A percentile compares a stretch with the other conserved stretches of the same genome.
phyloP scores from a whole-genome alignment of 2,797 vertebrate genomes.

The Cyclura pinguis region DNA sequence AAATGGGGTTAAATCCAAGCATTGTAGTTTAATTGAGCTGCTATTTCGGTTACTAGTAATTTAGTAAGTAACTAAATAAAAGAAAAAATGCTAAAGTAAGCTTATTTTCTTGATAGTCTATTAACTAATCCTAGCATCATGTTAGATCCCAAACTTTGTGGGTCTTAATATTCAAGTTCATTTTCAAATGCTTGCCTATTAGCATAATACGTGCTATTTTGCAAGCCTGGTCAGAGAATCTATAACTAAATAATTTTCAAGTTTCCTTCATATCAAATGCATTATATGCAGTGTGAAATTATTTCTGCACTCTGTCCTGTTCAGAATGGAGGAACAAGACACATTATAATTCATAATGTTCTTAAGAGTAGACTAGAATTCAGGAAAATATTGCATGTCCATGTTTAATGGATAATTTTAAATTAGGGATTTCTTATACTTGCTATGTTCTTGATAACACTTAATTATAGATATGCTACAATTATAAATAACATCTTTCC shows the following conservation, averaged over 20 bases:
- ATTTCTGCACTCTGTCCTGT: conserved; percentile 77
- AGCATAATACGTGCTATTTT: conserved; percentile 84
- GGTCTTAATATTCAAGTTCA: conserved; percentile 83
- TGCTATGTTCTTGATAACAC: conserved; percentile 52
- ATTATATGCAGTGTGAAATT: conserved; percentile 86
- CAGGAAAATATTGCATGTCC: conserved; percentile 52
- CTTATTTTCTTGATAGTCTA: conserved; percentile 62
- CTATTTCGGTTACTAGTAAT: neutral
- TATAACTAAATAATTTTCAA: conserved; percentile 87
- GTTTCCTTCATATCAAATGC: conserved; percentile 82
- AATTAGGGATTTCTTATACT: conserved; percentile 64
- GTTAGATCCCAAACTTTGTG: conserved; percentile 78
- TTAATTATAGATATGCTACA: conserved; percentile 43
- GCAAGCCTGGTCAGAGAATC: conserved; percentile 84
- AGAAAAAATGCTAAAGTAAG: conserved; percentile 71
- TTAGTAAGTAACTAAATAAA: neutral
- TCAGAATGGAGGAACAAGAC: conserved; percentile 67
- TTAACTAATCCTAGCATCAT: conserved; percentile 66
- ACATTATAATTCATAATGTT: conserved; percentile 67
- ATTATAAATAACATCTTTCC: conserved; percentile 48
- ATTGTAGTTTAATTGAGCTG: conserved; percentile 27
- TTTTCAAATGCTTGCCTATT: conserved; percentile 82
- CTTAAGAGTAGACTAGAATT: conserved; percentile 66
- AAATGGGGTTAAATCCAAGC: conserved; percentile 8
- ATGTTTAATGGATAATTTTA: conserved; percentile 66